phyloP scores from a whole-genome alignment of 1,140 invertebrate species.

The Lutraria rhynchaena region DNA sequence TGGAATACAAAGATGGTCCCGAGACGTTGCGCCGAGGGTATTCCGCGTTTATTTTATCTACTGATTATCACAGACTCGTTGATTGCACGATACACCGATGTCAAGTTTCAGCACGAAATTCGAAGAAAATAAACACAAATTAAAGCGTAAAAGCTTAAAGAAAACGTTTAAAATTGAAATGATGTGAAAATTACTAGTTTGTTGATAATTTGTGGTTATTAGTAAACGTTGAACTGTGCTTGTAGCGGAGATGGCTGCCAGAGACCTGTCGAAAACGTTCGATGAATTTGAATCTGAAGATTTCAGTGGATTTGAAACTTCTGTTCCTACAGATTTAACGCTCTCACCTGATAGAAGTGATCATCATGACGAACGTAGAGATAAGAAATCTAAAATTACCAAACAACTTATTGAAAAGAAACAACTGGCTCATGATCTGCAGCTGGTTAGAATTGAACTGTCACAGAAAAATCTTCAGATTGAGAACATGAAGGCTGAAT shows the following conservation, averaged over 20 bases:
- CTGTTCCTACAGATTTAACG: slow-evolving; percentile 77
- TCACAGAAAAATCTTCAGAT: slow-evolving; percentile 80
- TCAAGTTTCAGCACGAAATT: slow-evolving; percentile 60
- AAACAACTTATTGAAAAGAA: slow-evolving; percentile 79
- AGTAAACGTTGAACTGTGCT: background rate
- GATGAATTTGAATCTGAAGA: slow-evolving; percentile 78
- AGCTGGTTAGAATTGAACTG: slow-evolving; percentile 82
- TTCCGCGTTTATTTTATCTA: background rate
- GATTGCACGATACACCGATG: slow-evolving; percentile 4
- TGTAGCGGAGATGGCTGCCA: slow-evolving; percentile 68
- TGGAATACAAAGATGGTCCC: too few species aligned
- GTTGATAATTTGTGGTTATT: background rate
- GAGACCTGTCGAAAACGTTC: slow-evolving; percentile 77
- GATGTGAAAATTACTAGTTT: background rate
- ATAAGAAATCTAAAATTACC: slow-evolving; percentile 72
- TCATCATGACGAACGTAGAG: slow-evolving; percentile 58
- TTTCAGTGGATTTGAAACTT: slow-evolving; percentile 74
- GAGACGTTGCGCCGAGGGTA: background rate
- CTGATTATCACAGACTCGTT: slow-evolving; percentile 2
- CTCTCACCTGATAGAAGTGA: slow-evolving; percentile 76
- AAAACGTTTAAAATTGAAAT: background rate
- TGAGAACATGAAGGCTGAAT: slow-evolving; percentile 81
- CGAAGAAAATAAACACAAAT: slow-evolving; percentile 15
- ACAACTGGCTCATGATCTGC: slow-evolving; percentile 81
- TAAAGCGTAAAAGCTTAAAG: background rate